Percentiles rank a stretch among this genome's conserved stretches.
phyloP scores from a whole-genome alignment of 2,797 vertebrate genomes.

The Darevskia nairensis region DNA sequence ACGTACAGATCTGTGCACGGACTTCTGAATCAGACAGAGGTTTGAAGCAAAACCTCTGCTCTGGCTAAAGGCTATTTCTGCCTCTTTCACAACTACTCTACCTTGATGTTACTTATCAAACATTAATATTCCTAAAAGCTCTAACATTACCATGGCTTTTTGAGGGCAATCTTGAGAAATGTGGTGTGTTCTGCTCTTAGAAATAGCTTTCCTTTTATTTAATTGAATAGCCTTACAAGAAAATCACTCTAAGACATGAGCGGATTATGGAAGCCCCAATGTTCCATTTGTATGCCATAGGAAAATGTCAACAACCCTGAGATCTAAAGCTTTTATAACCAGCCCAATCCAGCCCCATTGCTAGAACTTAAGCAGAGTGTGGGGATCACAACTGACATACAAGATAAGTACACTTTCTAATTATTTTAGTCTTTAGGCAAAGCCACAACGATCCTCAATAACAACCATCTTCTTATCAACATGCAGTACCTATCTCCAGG shows the following conservation, averaged over 20 bases:
- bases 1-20: not conserved
- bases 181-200: conserved; percentile 59
- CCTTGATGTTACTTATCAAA: conserved; percentile 71
- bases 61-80: conserved; percentile 67
- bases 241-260: conserved; percentile 51
- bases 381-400: too few species aligned
- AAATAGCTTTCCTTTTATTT: conserved; percentile 59
- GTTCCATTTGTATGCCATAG: conserved; percentile 27
- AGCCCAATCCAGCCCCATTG: not conserved
- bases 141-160: conserved; percentile 44
- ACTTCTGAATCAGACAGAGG: conserved; percentile 50
- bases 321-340: conserved; percentile 19
- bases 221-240: conserved; percentile 56
- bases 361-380: too few species aligned
- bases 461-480: conserved; percentile 36
- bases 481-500: conserved; percentile 53
- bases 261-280: conserved; percentile 49
- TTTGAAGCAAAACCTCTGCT: conserved; percentile 55
- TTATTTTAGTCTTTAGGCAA: conserved; percentile 17
- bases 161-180: conserved; percentile 50
- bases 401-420: not conserved
- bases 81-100: conserved; percentile 55
- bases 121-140: conserved; percentile 74
- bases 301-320: not conserved
- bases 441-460: conserved; percentile 20